Percentiles rank a stretch among this genome's conserved stretches.
These are phyloP conservation scores for Oophaga pumilio DNA, from an alignment of 2,113 vertebrate genomes.

Conservation along the genomic window DNA sequence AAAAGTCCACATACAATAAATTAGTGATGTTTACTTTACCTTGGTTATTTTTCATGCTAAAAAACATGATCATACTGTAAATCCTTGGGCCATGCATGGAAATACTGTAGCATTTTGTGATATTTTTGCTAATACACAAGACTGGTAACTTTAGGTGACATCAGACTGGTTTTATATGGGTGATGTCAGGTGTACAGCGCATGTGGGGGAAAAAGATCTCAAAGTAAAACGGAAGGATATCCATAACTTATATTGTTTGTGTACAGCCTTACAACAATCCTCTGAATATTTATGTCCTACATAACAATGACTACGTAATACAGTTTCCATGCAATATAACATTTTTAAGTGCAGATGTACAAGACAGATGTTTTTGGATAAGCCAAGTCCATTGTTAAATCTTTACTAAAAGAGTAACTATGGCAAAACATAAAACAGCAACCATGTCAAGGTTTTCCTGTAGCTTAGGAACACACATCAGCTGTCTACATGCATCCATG, in stretches of 20 bases:
- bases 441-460: not conserved
- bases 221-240: not conserved
- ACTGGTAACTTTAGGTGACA: not conserved
- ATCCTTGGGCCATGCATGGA: not conserved
- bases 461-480: not conserved
- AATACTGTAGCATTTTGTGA: not conserved
- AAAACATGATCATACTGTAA: not conserved
- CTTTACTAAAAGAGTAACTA: conserved; percentile 16
- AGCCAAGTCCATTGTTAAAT: conserved; percentile 25
- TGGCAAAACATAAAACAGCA: conserved; percentile 23
- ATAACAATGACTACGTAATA: conserved; percentile 1
- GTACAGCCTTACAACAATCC: not conserved
- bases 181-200: not conserved
- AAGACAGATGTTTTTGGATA: conserved; percentile 29
- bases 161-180: not conserved
- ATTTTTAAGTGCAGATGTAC: conserved; percentile 5
- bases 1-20: no score
- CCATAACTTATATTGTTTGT: not conserved
- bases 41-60: not conserved
- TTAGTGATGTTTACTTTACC: not conserved
- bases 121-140: not conserved
- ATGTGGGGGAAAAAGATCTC: not conserved
- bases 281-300: not conserved
- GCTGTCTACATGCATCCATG: not conserved
- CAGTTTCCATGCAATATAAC: not conserved